Percentiles rank a stretch among this genome's conserved stretches.
phyloP scores from a whole-genome alignment of 2,797 vertebrate species.

The Chaetophractus vellerosus region DNA sequence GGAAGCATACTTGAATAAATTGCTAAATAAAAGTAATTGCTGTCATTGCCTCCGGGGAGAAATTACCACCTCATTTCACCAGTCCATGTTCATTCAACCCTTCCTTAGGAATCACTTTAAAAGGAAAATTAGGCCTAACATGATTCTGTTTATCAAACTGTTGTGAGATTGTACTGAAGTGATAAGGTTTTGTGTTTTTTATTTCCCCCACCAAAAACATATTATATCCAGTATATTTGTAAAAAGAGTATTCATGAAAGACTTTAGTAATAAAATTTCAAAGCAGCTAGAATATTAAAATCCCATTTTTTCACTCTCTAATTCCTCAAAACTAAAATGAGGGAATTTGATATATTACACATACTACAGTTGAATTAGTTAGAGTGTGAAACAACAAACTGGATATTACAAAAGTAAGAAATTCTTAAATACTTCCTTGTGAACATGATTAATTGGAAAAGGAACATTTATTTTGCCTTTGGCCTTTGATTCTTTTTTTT shows the following conservation, averaged over 20 bases:
- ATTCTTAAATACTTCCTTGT: slow-evolving; percentile 58
- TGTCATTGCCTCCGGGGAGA: slow-evolving; percentile 80
- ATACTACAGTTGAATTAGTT: slow-evolving; percentile 78
- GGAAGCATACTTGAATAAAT: slow-evolving; percentile 83
- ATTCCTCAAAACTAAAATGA: slow-evolving; percentile 61
- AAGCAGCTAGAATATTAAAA: slow-evolving; percentile 80
- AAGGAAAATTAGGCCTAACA: neutral
- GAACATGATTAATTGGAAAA: slow-evolving; percentile 47
- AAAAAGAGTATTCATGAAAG: slow-evolving; percentile 73
- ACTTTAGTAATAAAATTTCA: slow-evolving; percentile 85
- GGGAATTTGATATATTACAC: slow-evolving; percentile 77
- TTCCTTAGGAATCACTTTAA: slow-evolving; percentile 86
- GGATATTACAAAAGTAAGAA: slow-evolving; percentile 60
- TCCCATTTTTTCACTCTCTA: slow-evolving; percentile 69
- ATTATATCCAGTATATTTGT: slow-evolving; percentile 78
- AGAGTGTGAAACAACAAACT: slow-evolving; percentile 67
- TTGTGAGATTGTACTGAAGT: slow-evolving; percentile 84
- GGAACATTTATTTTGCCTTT: slow-evolving; percentile 58
- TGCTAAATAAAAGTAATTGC: slow-evolving; percentile 79
- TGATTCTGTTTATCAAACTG: slow-evolving; percentile 77
- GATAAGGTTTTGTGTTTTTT: slow-evolving; percentile 89
- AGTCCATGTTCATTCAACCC: slow-evolving; percentile 81
- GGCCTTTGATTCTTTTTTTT: slow-evolving; percentile 37
- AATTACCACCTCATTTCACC: slow-evolving; percentile 82
- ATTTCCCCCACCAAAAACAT: slow-evolving; percentile 85